Evolutionary conservation across 2,888 invertebrate genomes (phyloP), one percentile per base, ranked within the genome.

Genomic region (Mesorhabditis sp.): DNA sequence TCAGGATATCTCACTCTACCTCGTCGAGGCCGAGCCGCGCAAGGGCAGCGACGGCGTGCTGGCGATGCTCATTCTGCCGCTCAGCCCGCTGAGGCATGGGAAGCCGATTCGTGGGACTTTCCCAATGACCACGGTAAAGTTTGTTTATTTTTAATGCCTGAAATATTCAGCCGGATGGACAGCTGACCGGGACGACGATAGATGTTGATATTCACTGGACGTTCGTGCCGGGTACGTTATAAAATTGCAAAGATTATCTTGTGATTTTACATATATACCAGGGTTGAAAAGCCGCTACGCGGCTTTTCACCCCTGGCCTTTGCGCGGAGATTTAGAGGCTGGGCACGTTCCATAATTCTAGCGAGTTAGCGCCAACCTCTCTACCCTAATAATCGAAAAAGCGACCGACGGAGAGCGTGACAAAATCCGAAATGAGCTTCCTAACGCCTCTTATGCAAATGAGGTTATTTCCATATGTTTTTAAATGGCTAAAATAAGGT

Each of bases 91-190:
- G 43, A 75, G 75, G 65, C 72, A 74, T 5, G 80, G 81, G 50
- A 73, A 75, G 45, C 66, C 67, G 7, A 78, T 83, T 5, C 72
- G 69, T 44, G 81, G 83, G 43, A 73, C 73, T 6, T 83, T 83
- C 70, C 74, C 77, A 0, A 74, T 83, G 70, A 50, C 74, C 1
- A 71, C 74, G 43, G 71, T 71, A 62, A 5, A 44, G 67, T 4
- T 15, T 42, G 28, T 28, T 63, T 68, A 63, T 42, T 50, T 28
- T 70, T 66, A 7, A 28, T 73, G 4, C 69, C 73, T 58, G 5
- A 72, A n/a, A n/a, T 7, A 6, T 62, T 62, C 41, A 62, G 63
- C n/a, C 63, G 15, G 15, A 7, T 28, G 63, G 63, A 10, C 1
- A 62, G n/a, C n/a, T 6, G 41, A 62, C n/a, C n/a, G 63, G 63